phyloP scores from a whole-genome alignment of 1,140 invertebrate species.

The Hyles euphorbiae region DNA sequence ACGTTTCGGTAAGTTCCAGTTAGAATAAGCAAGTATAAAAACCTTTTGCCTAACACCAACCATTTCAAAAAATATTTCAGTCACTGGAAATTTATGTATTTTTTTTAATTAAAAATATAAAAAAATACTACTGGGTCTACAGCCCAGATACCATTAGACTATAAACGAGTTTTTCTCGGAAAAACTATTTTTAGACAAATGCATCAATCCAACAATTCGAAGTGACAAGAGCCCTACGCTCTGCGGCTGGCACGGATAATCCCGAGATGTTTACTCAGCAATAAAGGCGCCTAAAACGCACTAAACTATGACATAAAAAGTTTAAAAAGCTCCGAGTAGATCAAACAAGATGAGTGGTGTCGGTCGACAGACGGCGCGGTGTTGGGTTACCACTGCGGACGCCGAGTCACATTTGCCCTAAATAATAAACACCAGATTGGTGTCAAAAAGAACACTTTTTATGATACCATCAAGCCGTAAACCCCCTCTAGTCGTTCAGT shows the following conservation, averaged over 20 bases:
- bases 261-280: slow-evolving; percentile 66
- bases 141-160: no score
- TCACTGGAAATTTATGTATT: no score
- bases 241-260: slow-evolving; percentile 45
- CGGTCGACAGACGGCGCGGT: slow-evolving; percentile 61
- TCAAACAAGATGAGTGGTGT: slow-evolving; percentile 68
- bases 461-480: slow-evolving; percentile 68
- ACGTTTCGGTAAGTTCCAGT: no score
- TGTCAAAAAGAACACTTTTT: slow-evolving; percentile 72
- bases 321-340: slow-evolving; percentile 75
- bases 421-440: slow-evolving; percentile 73
- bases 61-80: no score
- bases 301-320: slow-evolving; percentile 73
- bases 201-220: no score
- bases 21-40: no score
- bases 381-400: slow-evolving; percentile 52
- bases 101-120: no score
- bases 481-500: slow-evolving; percentile 31
- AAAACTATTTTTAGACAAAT: no score
- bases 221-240: slow-evolving; percentile 3
- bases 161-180: no score
- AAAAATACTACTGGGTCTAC: no score
- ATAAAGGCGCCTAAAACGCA: slow-evolving; percentile 66
- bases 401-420: slow-evolving; percentile 65
- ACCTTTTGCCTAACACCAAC: no score